phyloP scores from a whole-genome alignment of 2,113 vertebrate genomes.

The Eulemur macaco region DNA sequence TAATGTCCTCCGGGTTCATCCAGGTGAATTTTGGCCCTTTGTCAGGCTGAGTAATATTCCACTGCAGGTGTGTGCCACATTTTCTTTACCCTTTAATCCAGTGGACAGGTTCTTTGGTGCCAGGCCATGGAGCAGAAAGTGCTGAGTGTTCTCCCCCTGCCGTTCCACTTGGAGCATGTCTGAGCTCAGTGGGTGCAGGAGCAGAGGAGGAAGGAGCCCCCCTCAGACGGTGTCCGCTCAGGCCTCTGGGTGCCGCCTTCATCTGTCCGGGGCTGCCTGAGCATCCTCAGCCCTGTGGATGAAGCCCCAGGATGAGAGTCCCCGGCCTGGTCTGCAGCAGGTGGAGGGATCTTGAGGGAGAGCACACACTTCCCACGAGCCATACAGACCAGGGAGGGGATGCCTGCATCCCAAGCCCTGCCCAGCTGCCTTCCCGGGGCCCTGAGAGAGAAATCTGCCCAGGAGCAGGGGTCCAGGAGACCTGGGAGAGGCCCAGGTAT shows the following conservation, averaged over 20 bases:
- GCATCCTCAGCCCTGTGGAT: neutral
- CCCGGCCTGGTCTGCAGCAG: neutral
- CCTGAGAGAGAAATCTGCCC: neutral
- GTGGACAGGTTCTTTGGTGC: neutral
- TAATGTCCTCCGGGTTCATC: neutral
- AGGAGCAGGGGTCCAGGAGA: neutral
- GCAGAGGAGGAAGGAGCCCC: neutral
- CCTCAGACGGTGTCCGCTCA: neutral
- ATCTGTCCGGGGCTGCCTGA: neutral
- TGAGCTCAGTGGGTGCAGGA: too few species aligned
- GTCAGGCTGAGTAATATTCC: neutral
- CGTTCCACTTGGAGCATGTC: neutral
- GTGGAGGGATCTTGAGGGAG: neutral
- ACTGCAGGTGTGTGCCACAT: accelerated
- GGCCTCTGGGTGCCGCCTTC: neutral
- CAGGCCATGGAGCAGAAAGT: neutral
- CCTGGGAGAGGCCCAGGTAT: too few species aligned
- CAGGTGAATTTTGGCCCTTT: neutral
- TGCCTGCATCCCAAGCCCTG: neutral
- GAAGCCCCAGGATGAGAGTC: neutral
- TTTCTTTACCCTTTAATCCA: too few species aligned
- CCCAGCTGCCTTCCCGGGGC: neutral
- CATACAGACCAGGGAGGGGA: accelerated
- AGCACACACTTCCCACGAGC: neutral
- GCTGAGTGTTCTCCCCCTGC: neutral